Conservation (phyloP, 2,797 vertebrate genomes). For the Lithobates pipiens region DNA sequence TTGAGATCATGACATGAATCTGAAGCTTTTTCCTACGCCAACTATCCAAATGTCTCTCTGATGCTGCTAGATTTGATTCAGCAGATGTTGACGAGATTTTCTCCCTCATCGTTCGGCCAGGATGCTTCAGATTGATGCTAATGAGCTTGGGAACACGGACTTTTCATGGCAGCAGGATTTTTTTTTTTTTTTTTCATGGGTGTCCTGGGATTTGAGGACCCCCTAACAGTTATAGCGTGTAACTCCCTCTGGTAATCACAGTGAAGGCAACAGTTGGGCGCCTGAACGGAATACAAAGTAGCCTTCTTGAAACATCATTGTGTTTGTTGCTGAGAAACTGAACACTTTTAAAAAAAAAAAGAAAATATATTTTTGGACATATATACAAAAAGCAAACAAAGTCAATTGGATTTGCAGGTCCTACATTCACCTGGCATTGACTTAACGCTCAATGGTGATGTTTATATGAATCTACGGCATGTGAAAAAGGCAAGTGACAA, state of each 20-base stretch:
- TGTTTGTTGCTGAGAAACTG: slow-evolving; percentile 4
- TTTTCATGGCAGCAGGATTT: not conserved
- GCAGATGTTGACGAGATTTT: not conserved
- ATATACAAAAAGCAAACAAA: no score
- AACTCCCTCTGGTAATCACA: slow-evolving; percentile 50
- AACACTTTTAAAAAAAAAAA: not conserved
- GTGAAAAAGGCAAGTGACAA: no score
- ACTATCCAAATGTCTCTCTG: not conserved
- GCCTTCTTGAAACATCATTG: slow-evolving; percentile 12
- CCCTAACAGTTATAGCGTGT: slow-evolving; percentile 40
- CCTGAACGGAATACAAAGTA: slow-evolving; percentile 42
- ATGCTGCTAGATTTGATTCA: not conserved
- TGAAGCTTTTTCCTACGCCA: not conserved
- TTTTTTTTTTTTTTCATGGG: slow-evolving; percentile 26
- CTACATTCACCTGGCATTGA: no score
- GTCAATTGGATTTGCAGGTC: no score
- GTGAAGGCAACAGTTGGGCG: slow-evolving; percentile 8
- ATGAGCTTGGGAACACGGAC: not conserved
- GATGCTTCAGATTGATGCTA: not conserved
- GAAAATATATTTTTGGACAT: no score
- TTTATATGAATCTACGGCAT: no score
- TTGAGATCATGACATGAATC: not conserved
- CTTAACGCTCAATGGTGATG: no score
- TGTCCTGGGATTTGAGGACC: slow-evolving; percentile 48
- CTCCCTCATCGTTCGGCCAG: not conserved